phyloP scores from a whole-genome alignment of 2,797 vertebrate genomes.

The Syngnathus rostellatus region DNA sequence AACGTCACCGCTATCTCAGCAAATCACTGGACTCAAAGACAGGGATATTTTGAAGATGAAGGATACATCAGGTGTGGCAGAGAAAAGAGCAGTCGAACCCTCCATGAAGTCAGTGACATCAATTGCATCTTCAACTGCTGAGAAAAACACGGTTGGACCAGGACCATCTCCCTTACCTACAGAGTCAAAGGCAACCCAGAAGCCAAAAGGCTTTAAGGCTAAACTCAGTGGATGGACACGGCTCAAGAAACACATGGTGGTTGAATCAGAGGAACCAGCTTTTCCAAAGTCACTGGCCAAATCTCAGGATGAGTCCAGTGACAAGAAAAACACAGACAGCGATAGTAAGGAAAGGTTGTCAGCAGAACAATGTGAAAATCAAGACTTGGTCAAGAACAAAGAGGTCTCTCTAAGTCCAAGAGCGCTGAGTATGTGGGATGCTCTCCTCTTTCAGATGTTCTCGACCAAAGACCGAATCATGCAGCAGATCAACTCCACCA shows the following conservation, averaged over 20 bases:
- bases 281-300: constrained; percentile 47
- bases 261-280: constrained; percentile 65
- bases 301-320: constrained; percentile 20
- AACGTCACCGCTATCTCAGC: constrained; percentile 60
- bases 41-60: constrained; percentile 43
- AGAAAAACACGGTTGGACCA: constrained; percentile 20
- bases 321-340: constrained; percentile 14
- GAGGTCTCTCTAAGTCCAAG: constrained; percentile 48
- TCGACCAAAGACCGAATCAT: constrained; percentile 70
- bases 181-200: constrained; percentile 43
- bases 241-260: constrained; percentile 84
- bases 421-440: constrained; percentile 87
- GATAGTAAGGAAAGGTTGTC: constrained; percentile 6
- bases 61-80: constrained; percentile 17
- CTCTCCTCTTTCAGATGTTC: constrained; percentile 84
- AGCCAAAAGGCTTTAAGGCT: constrained; percentile 61
- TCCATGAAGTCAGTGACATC: constrained; percentile 62
- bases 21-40: constrained; percentile 56
- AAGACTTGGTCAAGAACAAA: constrained; percentile 36
- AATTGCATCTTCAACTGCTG: constrained; percentile 61
- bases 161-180: constrained; percentile 13
- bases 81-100: constrained; percentile 31
- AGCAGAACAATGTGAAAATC: constrained; percentile 24
- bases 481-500: constrained; percentile 49
- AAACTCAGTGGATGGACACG: constrained; percentile 78